Conservation (phyloP, 1,140 invertebrate genomes). For the Diprion similis region DNA sequence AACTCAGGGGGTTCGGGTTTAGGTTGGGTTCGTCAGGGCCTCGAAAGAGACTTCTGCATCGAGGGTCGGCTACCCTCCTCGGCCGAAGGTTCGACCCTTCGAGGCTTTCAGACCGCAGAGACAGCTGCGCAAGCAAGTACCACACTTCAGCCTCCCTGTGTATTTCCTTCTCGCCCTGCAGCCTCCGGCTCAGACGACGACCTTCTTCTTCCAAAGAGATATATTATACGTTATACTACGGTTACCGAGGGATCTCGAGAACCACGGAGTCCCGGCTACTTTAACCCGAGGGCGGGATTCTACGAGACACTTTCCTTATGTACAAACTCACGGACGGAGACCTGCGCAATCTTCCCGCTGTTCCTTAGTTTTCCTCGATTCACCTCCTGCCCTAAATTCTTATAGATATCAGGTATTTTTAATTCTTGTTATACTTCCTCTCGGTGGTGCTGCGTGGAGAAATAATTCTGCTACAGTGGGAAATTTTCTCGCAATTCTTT, state of each 20-base stretch:
- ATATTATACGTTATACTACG: background rate
- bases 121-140: constrained; percentile 47
- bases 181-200: background rate
- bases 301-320: too few species aligned
- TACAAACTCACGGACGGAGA: too few species aligned
- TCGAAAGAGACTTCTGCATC: background rate
- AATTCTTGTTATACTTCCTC: too few species aligned
- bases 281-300: too few species aligned
- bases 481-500: too few species aligned
- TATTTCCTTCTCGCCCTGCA: background rate
- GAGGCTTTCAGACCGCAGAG: constrained; percentile 28
- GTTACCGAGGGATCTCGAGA: background rate
- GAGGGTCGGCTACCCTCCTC: background rate
- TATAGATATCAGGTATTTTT: too few species aligned
- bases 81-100: constrained; percentile 25
- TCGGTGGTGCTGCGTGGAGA: too few species aligned
- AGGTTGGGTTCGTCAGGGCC: background rate
- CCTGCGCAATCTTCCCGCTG: too few species aligned
- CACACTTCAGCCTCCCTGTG: background rate
- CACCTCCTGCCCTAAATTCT: too few species aligned
- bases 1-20: background rate
- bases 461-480: too few species aligned
- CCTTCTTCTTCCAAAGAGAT: background rate
- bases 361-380: too few species aligned
- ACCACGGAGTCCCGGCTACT: background rate